Percentiles rank a stretch among this genome's conserved stretches.
Evolutionary conservation across 2,888 invertebrate genomes (phyloP).

Genomic region (Oxycera nigricornis): DNA sequence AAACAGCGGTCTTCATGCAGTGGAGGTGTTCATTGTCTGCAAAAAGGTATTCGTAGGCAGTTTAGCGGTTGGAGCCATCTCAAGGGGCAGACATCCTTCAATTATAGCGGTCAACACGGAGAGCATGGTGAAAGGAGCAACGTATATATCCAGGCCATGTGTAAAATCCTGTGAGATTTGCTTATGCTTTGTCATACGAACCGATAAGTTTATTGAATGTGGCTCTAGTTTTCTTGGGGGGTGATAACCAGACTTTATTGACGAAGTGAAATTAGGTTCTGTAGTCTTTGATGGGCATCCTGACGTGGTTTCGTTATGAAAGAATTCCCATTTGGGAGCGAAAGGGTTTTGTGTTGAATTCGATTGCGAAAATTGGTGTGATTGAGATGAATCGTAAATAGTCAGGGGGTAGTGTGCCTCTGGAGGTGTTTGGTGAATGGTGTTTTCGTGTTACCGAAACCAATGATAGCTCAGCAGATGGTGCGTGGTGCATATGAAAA

Average conservation of each 20-base stretch:
- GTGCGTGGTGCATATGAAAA: no score
- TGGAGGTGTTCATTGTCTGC: neutral
- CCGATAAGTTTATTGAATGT: slow-evolving; percentile 35
- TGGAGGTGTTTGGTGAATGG: neutral
- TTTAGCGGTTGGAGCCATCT: neutral
- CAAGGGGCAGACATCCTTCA: slow-evolving; percentile 21
- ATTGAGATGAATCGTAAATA: slow-evolving; percentile 32
- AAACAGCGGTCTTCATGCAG: neutral
- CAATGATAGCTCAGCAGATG: no score
- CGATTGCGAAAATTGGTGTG: slow-evolving; percentile 34
- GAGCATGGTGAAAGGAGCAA: neutral
- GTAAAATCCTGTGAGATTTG: slow-evolving; percentile 30
- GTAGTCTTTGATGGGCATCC: neutral
- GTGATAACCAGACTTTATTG: slow-evolving; percentile 34
- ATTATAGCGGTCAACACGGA: slow-evolving; percentile 22
- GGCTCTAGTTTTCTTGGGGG: neutral
- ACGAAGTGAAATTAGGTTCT: slow-evolving; percentile 16
- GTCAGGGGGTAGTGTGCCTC: neutral
- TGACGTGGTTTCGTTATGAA: slow-evolving; percentile 27
- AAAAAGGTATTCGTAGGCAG: neutral
- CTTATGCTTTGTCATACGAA: slow-evolving; percentile 29
- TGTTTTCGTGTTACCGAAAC: slow-evolving; percentile 16
- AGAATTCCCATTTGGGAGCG: slow-evolving; percentile 35
- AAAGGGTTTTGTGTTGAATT: slow-evolving; percentile 35
- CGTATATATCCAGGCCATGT: neutral